A percentile compares a stretch with the other conserved stretches of the same genome.
Evolutionary conservation across 2,888 invertebrate genomes (phyloP).

Genomic region (Chymomyza amoena): DNA sequence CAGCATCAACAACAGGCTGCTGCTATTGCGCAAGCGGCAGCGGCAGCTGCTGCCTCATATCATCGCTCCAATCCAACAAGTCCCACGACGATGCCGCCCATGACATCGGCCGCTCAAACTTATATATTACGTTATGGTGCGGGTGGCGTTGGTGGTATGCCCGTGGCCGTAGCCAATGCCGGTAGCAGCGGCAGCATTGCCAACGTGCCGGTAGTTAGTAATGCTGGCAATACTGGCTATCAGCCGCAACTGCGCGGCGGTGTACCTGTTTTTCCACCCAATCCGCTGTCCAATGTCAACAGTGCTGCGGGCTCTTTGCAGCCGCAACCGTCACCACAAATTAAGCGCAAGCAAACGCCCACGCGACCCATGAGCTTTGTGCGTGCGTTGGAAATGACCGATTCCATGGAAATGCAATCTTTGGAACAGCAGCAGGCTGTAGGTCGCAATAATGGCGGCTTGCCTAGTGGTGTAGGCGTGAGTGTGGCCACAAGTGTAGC

Average conservation of each 20-base stretch:
- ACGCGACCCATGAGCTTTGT: constrained; percentile 92
- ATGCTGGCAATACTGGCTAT: constrained; percentile 76
- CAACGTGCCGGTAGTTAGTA: constrained; percentile 40
- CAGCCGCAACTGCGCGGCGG: constrained; percentile 84
- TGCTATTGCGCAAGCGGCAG: constrained; percentile 65
- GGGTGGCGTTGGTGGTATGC: constrained; percentile 35
- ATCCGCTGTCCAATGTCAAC: constrained; percentile 63
- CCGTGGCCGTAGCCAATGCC: constrained; percentile 17
- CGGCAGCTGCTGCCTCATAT: constrained; percentile 75
- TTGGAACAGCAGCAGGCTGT: constrained; percentile 75
- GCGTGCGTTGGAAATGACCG: constrained; percentile 92
- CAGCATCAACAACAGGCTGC: constrained; percentile 75
- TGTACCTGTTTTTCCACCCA: constrained; percentile 84
- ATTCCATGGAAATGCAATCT: constrained; percentile 89
- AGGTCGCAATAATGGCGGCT: constrained; percentile 67
- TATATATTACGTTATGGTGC: constrained; percentile 75
- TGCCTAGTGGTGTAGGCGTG: constrained; percentile 40
- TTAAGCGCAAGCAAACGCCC: constrained; percentile 81
- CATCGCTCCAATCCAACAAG: constrained; percentile 87
- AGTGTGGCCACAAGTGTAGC: constrained; percentile 30
- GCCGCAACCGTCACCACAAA: constrained; percentile 80
- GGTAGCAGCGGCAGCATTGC: constrained; percentile 62
- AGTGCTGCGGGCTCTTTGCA: constrained; percentile 51
- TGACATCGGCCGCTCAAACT: constrained; percentile 68
- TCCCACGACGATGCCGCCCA: constrained; percentile 81